A percentile compares a stretch with the other conserved stretches of the same genome.
Evolutionary conservation across 2,888 invertebrate genomes (phyloP).

Genomic region (Listrodromus nycthemerus): DNA sequence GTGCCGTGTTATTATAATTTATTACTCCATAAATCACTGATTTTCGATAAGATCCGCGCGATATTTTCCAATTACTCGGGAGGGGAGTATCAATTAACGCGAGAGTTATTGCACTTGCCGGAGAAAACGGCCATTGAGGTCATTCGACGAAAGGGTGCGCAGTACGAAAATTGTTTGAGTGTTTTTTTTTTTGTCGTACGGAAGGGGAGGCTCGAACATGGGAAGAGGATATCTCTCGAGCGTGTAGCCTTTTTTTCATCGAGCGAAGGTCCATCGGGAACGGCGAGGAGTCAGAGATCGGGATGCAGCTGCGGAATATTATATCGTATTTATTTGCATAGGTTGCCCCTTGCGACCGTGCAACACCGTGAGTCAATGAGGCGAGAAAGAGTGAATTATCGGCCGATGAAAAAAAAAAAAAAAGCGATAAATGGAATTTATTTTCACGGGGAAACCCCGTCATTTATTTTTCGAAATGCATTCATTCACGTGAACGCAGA

Average conservation of each 20-base stretch:
- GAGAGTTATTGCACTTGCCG: slow-evolving; percentile 19
- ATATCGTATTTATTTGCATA: slow-evolving; percentile 25
- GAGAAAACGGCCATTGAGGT: background rate
- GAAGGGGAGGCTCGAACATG: background rate
- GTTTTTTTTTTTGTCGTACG: background rate
- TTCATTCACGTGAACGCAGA: background rate
- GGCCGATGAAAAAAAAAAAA: slow-evolving; percentile 5
- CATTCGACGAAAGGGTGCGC: background rate
- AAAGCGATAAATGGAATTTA: background rate
- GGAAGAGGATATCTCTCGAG: background rate
- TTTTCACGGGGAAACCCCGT: background rate
- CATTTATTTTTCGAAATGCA: background rate
- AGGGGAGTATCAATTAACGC: slow-evolving; percentile 35
- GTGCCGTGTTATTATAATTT: slow-evolving; percentile 46
- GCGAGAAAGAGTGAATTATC: slow-evolving; percentile 45
- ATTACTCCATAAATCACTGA: slow-evolving; percentile 53
- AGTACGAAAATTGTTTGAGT: slow-evolving; percentile 1
- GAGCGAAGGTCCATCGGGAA: background rate
- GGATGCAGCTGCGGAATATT: slow-evolving; percentile 42
- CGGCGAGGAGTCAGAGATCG: background rate
- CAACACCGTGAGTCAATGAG: slow-evolving; percentile 34
- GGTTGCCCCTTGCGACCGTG: slow-evolving; percentile 12
- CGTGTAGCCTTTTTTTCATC: background rate
- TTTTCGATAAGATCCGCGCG: slow-evolving; percentile 40
- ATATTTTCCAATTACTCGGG: slow-evolving; percentile 34